phyloP scores from a whole-genome alignment of 2,888 invertebrate genomes.

The Laspeyria flexula region DNA sequence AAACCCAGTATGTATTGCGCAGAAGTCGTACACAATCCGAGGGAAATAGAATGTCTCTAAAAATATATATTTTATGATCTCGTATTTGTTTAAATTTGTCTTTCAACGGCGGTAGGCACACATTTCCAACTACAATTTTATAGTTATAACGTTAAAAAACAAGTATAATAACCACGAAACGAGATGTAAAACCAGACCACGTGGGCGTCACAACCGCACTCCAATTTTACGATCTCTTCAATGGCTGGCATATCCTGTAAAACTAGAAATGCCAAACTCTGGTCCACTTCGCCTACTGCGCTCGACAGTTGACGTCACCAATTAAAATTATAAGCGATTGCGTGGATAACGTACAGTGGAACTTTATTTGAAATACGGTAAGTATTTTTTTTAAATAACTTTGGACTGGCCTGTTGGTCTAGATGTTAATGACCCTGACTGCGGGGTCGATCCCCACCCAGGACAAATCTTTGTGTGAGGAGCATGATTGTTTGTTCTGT shows the following conservation, averaged over 20 bases:
- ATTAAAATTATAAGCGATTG: not conserved
- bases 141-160: constrained; percentile 29
- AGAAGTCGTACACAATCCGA: too few species aligned
- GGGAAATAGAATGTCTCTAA: too few species aligned
- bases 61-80: not conserved
- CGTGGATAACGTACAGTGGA: too few species aligned
- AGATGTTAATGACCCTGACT: too few species aligned
- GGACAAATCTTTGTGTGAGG: too few species aligned
- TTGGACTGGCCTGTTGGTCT: too few species aligned
- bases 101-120: not conserved
- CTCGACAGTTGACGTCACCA: not conserved
- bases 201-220: constrained; percentile 32
- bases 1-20: too few species aligned
- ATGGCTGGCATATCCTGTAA: constrained; percentile 39
- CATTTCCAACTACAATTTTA: constrained; percentile 6
- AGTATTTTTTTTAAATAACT: too few species aligned
- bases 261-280: constrained; percentile 16
- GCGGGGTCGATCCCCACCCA: too few species aligned
- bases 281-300: constrained; percentile 5
- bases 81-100: not conserved
- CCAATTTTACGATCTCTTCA: constrained; percentile 30
- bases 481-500: too few species aligned
- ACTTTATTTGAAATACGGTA: too few species aligned
- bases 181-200: constrained; percentile 21
- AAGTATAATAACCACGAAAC: constrained; percentile 26